Base-by-base conservation (phyloP, 2,113 vertebrate species). In the Parus major region DNA sequence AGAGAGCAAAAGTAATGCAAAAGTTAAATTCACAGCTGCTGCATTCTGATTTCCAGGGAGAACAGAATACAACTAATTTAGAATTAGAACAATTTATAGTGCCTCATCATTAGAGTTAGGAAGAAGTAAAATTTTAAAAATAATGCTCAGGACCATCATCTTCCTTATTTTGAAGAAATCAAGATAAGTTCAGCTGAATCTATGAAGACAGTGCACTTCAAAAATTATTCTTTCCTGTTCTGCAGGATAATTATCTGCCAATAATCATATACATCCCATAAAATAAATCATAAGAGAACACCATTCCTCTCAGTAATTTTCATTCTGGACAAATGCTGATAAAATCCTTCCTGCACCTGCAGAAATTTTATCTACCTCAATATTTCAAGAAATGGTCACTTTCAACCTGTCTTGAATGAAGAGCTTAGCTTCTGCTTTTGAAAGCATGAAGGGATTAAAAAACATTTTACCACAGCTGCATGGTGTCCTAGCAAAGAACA, bases 61-160 rank as follows among this genome's bases (percentile, higher is more conserved):
- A 73, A 65, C 5, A 75, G 7, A 82, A 59, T 18, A 25, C 4
- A 10, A 27, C 27, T 76, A 88, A 68, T 25, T 69, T n/a, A 24
- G 19, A 56, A 8, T 28, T 44, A 44, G 31, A 53, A 77, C 22
- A 82, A 87, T 15, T 46, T 27, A 59, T 3, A 7, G 35, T 90
- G 19, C 49, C 25, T 88, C 36, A 83, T n/a, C 41, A 24, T 6
- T 23, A 35, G 5, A 53, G 20, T 10, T 6, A 11, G 7, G 15
- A 16, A 57, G 52, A 72, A 15, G 31, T 15, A 69, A 52, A 72
- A 77, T 46, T 28, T 70, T 24, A 12, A 70, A 86, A 83, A 59
- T 31, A 61, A 81, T 1, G 0, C 12, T 57, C 21, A 59, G 17
- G 20, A 57, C 15, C 22, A 41, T 27, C 0, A 3, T 16, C 23